Base-by-base conservation (phyloP, 2,113 vertebrate genomes). In the Lichenostomus cassidix region DNA sequence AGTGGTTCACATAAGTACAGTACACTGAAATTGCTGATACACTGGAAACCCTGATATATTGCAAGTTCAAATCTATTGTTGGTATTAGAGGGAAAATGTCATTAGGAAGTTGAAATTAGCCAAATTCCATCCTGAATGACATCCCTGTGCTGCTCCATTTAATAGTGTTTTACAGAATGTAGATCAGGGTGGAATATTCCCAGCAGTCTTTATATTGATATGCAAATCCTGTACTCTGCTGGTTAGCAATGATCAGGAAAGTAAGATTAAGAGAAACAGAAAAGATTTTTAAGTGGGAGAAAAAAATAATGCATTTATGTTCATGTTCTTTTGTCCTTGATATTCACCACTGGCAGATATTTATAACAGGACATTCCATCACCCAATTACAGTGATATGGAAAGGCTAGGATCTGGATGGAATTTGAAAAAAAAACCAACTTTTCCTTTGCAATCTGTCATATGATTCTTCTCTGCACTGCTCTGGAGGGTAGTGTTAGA, bases 61-160 rank as follows among this genome's bases (percentile, higher is more conserved):
- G 46, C 83, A 94, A 87, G 69, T 92, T 91, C 82, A 92, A 87
- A 89, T 94, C 87, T 68, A 89, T 95, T 96, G 93, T 94, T 87
- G 70, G 65, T 55, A 64, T n/a, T 73, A 91, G 46, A 83, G 31
- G 21, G 62, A 97, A 96, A 95, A 95, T 84, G 86, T 87, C 94
- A 84, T 94, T 94, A 95, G 70, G 87, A 97, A 94, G 93, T 89
- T 97, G 93, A 95, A 95, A 95, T 95, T 92, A 94, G 96, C 91
- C 94, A 92, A 89, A 94, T 92, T 95, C 87, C 11, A 5, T 35
- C 53, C 58, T 95, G 95, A 97, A 75, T 95, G 93, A 95, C 94
- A 92, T 79, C 92, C n/a, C 62, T 87, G 46, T 87, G 62, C 83
- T 84, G 56, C 73, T 87, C 65, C 62, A 69, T 91, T 97, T 94